Percentiles rank a stretch among this genome's conserved stretches.
These are phyloP conservation scores for Troides oblongomaculatus DNA, from an alignment of 2,888 invertebrate species.

Conservation along the genomic window DNA sequence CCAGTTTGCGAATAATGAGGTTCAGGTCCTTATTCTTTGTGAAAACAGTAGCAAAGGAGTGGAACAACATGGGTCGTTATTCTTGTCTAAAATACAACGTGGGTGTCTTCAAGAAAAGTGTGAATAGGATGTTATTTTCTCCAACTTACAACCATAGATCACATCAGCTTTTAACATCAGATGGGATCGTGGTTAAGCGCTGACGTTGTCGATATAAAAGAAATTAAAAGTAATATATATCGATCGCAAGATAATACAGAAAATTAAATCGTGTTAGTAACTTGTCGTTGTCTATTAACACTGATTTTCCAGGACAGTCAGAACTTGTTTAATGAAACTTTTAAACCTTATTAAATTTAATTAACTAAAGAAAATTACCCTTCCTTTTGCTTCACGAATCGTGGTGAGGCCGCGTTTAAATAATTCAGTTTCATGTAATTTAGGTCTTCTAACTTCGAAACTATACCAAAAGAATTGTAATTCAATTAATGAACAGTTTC, in stretches of 20 bases:
- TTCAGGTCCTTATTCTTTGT: too few relatives aligned
- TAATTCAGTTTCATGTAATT: background rate
- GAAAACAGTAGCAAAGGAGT: too few relatives aligned
- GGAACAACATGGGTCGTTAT: too few relatives aligned
- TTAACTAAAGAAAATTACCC: background rate
- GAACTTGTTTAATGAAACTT: background rate
- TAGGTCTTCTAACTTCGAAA: background rate
- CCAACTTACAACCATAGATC: too few relatives aligned
- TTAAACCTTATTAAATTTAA: background rate
- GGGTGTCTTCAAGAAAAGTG: too few relatives aligned
- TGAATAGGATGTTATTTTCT: too few relatives aligned
- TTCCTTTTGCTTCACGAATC: background rate
- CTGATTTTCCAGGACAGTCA: background rate
- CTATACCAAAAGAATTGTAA: background rate
- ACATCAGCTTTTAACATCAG: too few relatives aligned
- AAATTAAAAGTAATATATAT: too few relatives aligned
- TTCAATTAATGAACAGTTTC: background rate
- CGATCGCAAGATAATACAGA: background rate
- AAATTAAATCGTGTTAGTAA: background rate
- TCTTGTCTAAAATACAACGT: too few relatives aligned
- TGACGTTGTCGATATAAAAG: too few relatives aligned
- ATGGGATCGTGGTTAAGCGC: too few relatives aligned
- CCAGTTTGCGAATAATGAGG: too few relatives aligned
- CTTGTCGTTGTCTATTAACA: background rate
- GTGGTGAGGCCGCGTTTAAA: background rate